Evolutionary conservation across 2,888 invertebrate species (phyloP), one percentile per base, ranked within the genome.

Genomic region (Muscina levida): DNA sequence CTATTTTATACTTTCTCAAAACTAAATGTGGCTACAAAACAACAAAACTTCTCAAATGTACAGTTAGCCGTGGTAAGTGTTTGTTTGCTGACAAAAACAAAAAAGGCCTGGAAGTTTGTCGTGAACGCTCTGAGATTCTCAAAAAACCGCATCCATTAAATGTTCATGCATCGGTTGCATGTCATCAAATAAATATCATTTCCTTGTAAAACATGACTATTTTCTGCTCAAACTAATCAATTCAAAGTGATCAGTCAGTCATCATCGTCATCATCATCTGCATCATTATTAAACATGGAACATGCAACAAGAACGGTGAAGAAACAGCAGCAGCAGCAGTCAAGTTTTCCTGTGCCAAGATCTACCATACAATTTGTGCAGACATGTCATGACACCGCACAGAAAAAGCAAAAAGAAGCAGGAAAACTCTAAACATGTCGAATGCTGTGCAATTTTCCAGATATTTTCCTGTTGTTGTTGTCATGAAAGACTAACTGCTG

Each of bases 141-240:
- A 31, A 8, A 31, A 31, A 31, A 31, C 31, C 31, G 31, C 31
- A 31, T 31, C 31, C 8, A 31, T 31, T 31, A 8, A 31, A 31
- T 31, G 1, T 31, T 3, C 24, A 56, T 26, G 37, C 37, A 42
- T 37, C 31, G 17, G 67, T 76, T 77, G 57, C 76, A 72, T 70
- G 76, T 59, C 76, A 73, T 80, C 65, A 57, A 80, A 80, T 70
- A 76, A 73, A 76, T 76, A 72, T 22, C 19, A 70, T 80, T 76
- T 80, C 70, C 72, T 72, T 80, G 79, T 73, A 76, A 80, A 76
- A 76, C 72, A 80, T 66, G 72, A 70, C 65, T 73, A 59, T 57
- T 73, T 31, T 80, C 51, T 59, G 62, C 42, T 22, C 13, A 62
- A 62, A 62, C 13, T 13, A 73, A 73, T 77, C 72, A 73, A 71